These are phyloP conservation scores for Halcyon smyrnensis DNA, from an alignment of 2,797 vertebrate species.

Conservation along the genomic window DNA sequence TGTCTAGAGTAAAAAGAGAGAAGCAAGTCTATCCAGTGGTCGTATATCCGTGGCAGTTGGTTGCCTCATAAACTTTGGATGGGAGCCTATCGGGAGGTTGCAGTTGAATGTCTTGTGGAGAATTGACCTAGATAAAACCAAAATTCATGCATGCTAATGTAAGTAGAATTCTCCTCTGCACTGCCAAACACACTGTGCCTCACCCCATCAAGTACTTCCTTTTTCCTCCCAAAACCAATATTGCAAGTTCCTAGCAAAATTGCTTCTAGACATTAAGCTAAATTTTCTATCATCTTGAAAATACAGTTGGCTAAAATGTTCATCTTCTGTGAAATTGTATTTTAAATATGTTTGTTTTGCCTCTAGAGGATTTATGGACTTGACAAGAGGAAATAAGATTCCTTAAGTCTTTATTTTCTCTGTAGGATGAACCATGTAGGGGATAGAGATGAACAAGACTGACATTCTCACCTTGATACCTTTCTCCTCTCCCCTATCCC, in stretches of 20 bases:
- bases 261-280: not conserved
- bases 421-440: not conserved
- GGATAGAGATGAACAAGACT: not conserved
- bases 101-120: not conserved
- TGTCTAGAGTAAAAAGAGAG: not conserved
- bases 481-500: not conserved
- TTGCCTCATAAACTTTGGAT: not conserved
- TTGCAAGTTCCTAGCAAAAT: not conserved
- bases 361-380: not conserved
- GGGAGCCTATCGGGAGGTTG: not conserved
- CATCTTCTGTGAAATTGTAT: not conserved
- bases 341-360: not conserved
- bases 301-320: not conserved
- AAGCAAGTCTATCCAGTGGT: not conserved
- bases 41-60: not conserved
- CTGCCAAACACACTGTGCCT: conserved; percentile 2
- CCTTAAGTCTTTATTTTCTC: not conserved
- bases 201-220: not conserved
- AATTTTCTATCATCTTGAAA: conserved; percentile 2
- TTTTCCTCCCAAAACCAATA: conserved; percentile 8
- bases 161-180: not conserved
- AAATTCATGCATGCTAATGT: not conserved
- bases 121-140: conserved; percentile 12
- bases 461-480: not conserved
- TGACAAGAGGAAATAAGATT: not conserved